Evolutionary conservation across 2,797 vertebrate species (phyloP), one percentile per base, ranked within the genome.

Genomic region (Pangasius sanitwongsei): DNA sequence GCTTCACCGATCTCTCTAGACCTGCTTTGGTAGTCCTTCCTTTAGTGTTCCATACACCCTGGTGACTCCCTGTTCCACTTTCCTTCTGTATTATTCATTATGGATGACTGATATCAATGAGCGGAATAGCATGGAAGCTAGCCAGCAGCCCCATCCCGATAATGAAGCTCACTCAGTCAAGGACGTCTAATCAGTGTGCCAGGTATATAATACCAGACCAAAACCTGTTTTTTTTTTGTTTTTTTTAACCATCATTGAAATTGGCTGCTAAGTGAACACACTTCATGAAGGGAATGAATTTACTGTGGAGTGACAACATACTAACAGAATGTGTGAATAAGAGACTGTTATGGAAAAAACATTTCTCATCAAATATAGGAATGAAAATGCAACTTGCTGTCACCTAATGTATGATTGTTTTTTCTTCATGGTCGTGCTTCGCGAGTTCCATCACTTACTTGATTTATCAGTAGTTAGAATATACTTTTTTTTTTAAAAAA

Each of bases 321-420:
- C 85, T 90, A 94, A 92, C 81, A 53, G 70, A 90, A 90, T 94
- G 92, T 93, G 92, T 91, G 81, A 86, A 93, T 91, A 91, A 72
- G 78, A 89, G 86, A 86, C 86, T 92, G 93, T 93, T 94, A 92
- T 93, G n/a, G n/a, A 85, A 85, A 88, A 94, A 94, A 91, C 91
- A 94, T 91, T 92, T 92, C 74, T 92, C 89, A 92, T 93, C 90
- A 94, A 95, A 95, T 95, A 95, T 92, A 95, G 93, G 90, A 87
- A 90, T 93, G 87, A 89, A 91, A 85, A 87, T 75, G n/a, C 55
- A 93, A 92, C 63, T 25, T 86, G 74, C 23, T 55, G 83, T 90
- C 44, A 91, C 65, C 9, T 84, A 82, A 82, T 81, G 28, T 69
- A 65, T 91, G 92, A 87, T 83, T 87, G 44, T 82, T 90, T 15